These are phyloP conservation scores for Samia ricini DNA, from an alignment of 1,140 invertebrate species.

Conservation along the genomic window DNA sequence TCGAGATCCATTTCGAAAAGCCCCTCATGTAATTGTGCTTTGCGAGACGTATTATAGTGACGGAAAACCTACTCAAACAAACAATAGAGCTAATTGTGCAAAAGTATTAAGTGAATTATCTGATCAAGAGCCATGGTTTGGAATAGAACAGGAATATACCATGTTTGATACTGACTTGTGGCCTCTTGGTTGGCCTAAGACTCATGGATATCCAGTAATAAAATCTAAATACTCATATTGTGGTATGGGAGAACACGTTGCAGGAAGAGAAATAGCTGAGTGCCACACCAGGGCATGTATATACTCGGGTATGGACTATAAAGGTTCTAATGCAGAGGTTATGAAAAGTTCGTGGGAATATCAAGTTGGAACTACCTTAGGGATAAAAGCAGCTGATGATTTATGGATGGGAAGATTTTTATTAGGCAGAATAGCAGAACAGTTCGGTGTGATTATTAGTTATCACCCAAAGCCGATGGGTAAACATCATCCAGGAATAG, in stretches of 20 bases:
- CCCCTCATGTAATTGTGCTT: slow-evolving; percentile 92
- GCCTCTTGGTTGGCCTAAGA: slow-evolving; percentile 94
- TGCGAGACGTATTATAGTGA: slow-evolving; percentile 81
- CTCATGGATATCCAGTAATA: slow-evolving; percentile 83
- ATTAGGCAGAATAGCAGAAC: slow-evolving; percentile 92
- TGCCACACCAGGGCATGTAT: slow-evolving; percentile 82
- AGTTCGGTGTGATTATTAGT: slow-evolving; percentile 91
- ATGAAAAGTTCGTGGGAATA: slow-evolving; percentile 92
- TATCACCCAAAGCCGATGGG: slow-evolving; percentile 94
- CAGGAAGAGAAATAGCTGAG: slow-evolving; percentile 93
- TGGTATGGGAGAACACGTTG: slow-evolving; percentile 95
- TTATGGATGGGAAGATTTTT: slow-evolving; percentile 94
- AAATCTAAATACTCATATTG: slow-evolving; percentile 80
- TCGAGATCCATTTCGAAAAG: slow-evolving; percentile 93
- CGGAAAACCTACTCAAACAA: slow-evolving; percentile 79
- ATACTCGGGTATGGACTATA: slow-evolving; percentile 93
- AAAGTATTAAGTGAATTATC: slow-evolving; percentile 85
- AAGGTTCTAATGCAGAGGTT: slow-evolving; percentile 96
- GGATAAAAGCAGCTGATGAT: slow-evolving; percentile 92
- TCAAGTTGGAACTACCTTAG: slow-evolving; percentile 88
- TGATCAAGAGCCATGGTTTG: slow-evolving; percentile 94
- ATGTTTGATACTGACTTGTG: slow-evolving; percentile 86
- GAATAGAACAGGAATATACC: slow-evolving; percentile 91
- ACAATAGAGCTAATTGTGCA: slow-evolving; percentile 86
- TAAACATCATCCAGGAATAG: slow-evolving; percentile 96